phyloP scores from a whole-genome alignment of 2,113 vertebrate species.

The Formicarius rufipectus region DNA sequence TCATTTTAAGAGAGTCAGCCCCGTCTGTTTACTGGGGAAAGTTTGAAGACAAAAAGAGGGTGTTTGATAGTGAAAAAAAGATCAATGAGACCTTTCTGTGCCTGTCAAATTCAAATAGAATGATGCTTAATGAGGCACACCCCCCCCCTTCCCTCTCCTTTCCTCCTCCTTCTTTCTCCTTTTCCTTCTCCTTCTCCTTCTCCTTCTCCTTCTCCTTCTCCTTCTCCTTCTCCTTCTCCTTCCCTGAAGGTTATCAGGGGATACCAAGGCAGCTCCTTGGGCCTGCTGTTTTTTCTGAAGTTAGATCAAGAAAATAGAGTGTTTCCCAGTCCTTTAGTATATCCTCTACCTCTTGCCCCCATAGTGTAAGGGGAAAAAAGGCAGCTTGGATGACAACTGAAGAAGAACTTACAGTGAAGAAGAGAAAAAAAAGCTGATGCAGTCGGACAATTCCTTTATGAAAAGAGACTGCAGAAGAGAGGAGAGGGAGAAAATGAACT shows the following conservation, averaged over 20 bases:
- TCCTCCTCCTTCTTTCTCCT: too few relatives aligned
- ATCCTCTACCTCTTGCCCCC: not conserved
- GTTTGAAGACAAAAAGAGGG: not conserved
- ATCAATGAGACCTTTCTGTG: not conserved
- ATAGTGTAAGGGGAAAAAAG: not conserved
- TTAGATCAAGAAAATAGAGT: not conserved
- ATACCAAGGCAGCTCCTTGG: not conserved
- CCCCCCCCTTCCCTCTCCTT: not conserved
- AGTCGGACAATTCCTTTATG: not conserved
- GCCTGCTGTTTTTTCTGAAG: not conserved
- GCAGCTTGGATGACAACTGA: not conserved
- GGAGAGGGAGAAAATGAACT: not conserved
- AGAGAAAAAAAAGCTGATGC: not conserved
- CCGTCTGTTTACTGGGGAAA: not conserved
- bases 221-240: not conserved
- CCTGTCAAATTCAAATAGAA: not conserved
- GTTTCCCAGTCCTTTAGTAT: not conserved
- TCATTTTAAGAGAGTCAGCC: not conserved
- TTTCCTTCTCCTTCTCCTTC: not conserved
- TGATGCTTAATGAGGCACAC: not conserved
- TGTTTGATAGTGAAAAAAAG: not conserved
- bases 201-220: not conserved
- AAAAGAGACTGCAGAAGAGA: not conserved
- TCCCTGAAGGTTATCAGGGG: not conserved
- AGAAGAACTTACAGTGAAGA: not conserved